phyloP scores from a whole-genome alignment of 35 echinoderm and acorn worm species.

The Ophioderma brevispina region DNA sequence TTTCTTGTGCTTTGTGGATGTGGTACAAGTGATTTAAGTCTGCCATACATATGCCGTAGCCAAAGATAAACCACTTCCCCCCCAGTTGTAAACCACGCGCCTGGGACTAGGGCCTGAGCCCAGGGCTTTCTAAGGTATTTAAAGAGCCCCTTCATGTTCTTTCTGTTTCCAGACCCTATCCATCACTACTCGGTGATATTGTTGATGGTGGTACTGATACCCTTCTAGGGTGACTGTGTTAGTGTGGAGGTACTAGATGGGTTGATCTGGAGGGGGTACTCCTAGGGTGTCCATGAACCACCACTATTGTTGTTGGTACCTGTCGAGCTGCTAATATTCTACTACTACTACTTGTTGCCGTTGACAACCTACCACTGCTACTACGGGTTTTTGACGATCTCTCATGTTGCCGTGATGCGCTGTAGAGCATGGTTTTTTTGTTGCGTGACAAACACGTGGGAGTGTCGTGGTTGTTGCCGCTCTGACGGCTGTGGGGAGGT shows the following conservation, averaged over 20 bases:
- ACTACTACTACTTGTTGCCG: not conserved
- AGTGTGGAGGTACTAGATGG: conserved; percentile 4
- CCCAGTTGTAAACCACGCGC: not conserved
- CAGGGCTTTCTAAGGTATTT: not conserved
- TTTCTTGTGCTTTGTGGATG: not conserved
- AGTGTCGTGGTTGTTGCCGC: not conserved
- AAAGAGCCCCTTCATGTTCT: not conserved
- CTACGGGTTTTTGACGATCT: not conserved
- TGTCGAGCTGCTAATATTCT: too few species aligned
- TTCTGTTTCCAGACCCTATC: not conserved
- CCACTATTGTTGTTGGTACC: not conserved
- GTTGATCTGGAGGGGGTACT: not conserved
- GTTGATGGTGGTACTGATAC: conserved; percentile 1
- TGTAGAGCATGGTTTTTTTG: not conserved
- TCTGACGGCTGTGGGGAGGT: not conserved
- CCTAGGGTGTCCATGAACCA: not conserved
- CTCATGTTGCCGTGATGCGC: not conserved
- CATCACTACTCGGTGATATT: not conserved
- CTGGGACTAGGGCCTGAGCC: conserved; percentile 3
- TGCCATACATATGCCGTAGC: conserved; percentile 93
- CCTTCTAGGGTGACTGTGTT: conserved; percentile 5
- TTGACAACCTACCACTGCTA: not conserved
- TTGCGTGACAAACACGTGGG: not conserved
- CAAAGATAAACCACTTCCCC: conserved; percentile 63
- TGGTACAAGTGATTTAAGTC: conserved; percentile 86